Conservation (phyloP, 2,888 invertebrate species). For the Eupithecia inturbata region DNA sequence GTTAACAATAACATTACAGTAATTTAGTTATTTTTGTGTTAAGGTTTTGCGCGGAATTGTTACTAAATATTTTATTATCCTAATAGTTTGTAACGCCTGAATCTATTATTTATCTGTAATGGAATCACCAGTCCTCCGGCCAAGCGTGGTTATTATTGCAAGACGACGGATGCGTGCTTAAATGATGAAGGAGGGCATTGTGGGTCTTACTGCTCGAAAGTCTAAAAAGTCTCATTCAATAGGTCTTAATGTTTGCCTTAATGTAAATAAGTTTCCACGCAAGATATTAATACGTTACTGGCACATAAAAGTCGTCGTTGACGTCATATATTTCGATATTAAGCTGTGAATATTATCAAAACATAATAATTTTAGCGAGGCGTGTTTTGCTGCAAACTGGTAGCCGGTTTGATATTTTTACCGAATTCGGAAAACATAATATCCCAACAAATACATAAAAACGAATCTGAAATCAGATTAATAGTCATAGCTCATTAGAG, state of each 20-base stretch:
- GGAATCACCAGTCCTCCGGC: too few relatives aligned
- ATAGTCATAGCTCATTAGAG: too few relatives aligned
- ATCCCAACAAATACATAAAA: not conserved
- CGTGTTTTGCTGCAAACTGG: not conserved
- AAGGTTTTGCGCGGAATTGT: too few relatives aligned
- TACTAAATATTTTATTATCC: too few relatives aligned
- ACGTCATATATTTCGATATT: conserved; percentile 20
- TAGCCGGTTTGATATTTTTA: conserved; percentile 16
- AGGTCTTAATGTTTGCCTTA: not conserved
- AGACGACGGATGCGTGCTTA: too few relatives aligned
- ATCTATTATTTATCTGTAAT: too few relatives aligned
- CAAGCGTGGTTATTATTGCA: too few relatives aligned
- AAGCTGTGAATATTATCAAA: not conserved
- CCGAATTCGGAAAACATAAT: not conserved
- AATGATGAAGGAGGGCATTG: too few relatives aligned
- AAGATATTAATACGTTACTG: conserved; percentile 19
- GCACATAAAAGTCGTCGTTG: conserved; percentile 12
- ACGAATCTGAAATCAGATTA: not conserved
- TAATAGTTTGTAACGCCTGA: too few relatives aligned
- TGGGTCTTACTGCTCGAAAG: not conserved
- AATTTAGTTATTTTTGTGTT: too few relatives aligned
- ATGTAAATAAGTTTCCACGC: conserved; percentile 10
- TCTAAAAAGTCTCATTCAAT: not conserved
- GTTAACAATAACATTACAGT: too few relatives aligned
- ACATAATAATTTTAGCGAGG: conserved; percentile 2